These are phyloP conservation scores for Pseudanteris insignis DNA, from an alignment of 2,888 invertebrate species.

Conservation along the genomic window DNA sequence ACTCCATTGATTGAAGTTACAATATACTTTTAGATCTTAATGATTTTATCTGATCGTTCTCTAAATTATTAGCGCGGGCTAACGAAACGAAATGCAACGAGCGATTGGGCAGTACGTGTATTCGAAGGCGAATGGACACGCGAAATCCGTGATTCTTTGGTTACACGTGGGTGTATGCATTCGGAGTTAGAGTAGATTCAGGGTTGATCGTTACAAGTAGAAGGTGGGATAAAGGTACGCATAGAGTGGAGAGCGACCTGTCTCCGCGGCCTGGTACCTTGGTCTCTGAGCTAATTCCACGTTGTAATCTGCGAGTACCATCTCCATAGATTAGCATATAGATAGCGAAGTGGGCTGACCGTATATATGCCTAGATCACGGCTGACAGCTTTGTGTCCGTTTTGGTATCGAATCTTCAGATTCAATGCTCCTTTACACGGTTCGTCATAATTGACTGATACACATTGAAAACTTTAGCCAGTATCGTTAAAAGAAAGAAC, in stretches of 20 bases:
- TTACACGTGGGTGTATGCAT: constrained; percentile 45
- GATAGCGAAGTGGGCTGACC: constrained; percentile 63
- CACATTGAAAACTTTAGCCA: constrained; percentile 29
- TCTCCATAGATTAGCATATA: constrained; percentile 67
- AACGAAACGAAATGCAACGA: constrained; percentile 59
- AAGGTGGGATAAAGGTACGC: constrained; percentile 59
- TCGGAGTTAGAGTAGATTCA: constrained; percentile 47
- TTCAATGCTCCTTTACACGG: constrained; percentile 36
- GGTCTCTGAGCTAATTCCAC: constrained; percentile 64
- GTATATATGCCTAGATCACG: constrained; percentile 56
- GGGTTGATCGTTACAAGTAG: constrained; percentile 53
- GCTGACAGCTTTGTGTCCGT: constrained; percentile 55
- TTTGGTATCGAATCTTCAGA: constrained; percentile 53
- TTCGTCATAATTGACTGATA: constrained; percentile 36
- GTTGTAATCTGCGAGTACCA: constrained; percentile 66
- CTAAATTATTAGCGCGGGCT: constrained; percentile 60
- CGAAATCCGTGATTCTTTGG: constrained; percentile 26
- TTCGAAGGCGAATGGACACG: constrained; percentile 24
- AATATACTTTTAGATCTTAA: no score
- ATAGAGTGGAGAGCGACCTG: constrained; percentile 27
- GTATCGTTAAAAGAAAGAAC: constrained; percentile 15
- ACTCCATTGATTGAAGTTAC: no score
- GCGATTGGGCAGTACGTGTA: no score
- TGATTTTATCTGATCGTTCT: constrained; percentile 59
- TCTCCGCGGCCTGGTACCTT: constrained; percentile 59